Percentiles rank a stretch among this genome's conserved stretches.
phyloP scores from a whole-genome alignment of 2,113 vertebrate genomes.

The Tragelaphus scriptus region DNA sequence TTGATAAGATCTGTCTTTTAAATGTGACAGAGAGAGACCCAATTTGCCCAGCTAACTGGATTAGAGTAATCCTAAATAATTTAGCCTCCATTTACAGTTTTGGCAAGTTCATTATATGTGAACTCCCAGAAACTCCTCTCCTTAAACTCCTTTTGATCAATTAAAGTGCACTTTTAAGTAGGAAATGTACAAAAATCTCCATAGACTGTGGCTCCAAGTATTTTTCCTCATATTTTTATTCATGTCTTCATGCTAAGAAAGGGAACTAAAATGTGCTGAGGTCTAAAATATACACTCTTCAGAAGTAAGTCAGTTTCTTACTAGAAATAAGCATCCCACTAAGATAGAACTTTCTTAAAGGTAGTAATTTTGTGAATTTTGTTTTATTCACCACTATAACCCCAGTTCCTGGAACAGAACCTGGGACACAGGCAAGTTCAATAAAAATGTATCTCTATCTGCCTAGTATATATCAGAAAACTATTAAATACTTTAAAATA shows the following conservation, averaged over 20 bases:
- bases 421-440: not conserved
- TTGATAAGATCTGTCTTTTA: conserved; percentile 66
- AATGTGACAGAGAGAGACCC: conserved; percentile 44
- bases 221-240: conserved; percentile 15
- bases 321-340: not conserved
- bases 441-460: not conserved
- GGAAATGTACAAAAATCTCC: not conserved
- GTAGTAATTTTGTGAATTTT: not conserved
- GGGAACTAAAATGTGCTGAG: not conserved
- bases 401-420: not conserved
- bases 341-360: not conserved
- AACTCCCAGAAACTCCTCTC: not conserved
- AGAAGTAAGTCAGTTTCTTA: not conserved
- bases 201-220: not conserved
- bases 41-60: conserved; percentile 57
- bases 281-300: not conserved
- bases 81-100: conserved; percentile 45
- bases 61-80: conserved; percentile 40
- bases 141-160: conserved; percentile 2
- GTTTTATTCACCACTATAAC: not conserved
- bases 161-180: not conserved
- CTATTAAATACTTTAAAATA: not conserved
- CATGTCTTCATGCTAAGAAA: not conserved
- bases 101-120: not conserved
- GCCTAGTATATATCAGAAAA: not conserved